A percentile compares a stretch with the other conserved stretches of the same genome.
Conservation (phyloP, 2,113 vertebrate species). For the Hypomesus transpacificus region DNA sequence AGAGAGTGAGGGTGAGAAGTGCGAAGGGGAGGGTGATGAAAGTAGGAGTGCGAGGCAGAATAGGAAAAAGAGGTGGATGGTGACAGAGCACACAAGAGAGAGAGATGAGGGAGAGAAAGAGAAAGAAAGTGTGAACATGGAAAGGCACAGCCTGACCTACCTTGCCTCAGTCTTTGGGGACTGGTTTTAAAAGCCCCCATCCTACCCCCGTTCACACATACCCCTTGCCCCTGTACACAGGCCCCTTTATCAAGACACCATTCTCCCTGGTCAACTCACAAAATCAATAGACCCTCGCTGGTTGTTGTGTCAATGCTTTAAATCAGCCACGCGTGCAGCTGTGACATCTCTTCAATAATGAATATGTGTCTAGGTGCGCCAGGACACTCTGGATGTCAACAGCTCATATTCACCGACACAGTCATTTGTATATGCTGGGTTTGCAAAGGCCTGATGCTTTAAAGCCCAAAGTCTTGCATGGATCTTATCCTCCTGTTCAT, state of each 20-base stretch:
- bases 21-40: constrained; percentile 8
- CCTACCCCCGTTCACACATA: background rate
- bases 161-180: constrained; percentile 25
- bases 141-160: constrained; percentile 30
- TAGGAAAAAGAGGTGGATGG: background rate
- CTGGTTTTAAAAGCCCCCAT: constrained; percentile 7
- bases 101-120: background rate
- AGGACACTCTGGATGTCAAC: background rate
- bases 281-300: constrained; percentile 55
- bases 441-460: too few species aligned
- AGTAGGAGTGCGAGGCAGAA: background rate
- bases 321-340: constrained; percentile 36
- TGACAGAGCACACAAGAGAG: constrained; percentile 12
- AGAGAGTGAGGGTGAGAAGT: background rate
- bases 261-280: constrained; percentile 27
- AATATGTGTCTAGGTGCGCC: constrained; percentile 27
- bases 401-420: too few species aligned
- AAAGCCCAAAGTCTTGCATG: too few species aligned
- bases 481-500: too few species aligned
- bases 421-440: too few species aligned
- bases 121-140: constrained; percentile 39
- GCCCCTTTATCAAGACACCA: constrained; percentile 41
- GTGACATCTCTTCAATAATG: constrained; percentile 40
- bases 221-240: constrained; percentile 24
- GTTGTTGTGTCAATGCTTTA: constrained; percentile 33